A percentile compares a stretch with the other conserved stretches of the same genome.
phyloP scores from a whole-genome alignment of 2,797 vertebrate species.

The Ispidina picta region DNA sequence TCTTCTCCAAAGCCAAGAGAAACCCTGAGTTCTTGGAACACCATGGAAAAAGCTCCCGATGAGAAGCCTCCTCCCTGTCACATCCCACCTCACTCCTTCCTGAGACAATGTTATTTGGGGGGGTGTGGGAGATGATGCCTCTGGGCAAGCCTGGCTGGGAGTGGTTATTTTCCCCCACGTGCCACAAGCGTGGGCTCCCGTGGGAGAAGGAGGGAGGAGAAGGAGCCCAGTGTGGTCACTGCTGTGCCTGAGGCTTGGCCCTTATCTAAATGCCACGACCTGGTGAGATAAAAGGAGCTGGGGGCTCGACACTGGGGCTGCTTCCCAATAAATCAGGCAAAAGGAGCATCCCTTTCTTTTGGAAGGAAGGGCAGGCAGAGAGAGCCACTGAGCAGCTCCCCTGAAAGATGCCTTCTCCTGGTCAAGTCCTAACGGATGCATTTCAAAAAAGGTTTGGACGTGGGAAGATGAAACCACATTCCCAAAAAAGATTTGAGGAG shows the following conservation, averaged over 20 bases:
- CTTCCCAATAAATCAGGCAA: neutral
- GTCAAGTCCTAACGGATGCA: neutral
- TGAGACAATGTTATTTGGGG: neutral
- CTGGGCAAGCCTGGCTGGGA: neutral
- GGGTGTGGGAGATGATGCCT: neutral
- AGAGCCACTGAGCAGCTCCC: neutral
- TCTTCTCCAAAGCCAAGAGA: neutral
- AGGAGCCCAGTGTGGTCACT: neutral
- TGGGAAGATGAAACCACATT: constrained; percentile 49
- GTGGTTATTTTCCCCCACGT: accelerated
- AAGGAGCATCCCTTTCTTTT: neutral
- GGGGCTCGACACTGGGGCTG: neutral
- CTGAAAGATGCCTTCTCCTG: neutral
- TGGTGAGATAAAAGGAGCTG: neutral
- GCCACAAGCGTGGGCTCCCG: neutral
- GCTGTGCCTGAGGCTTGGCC: neutral
- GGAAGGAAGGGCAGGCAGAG: neutral
- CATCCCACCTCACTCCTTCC: neutral
- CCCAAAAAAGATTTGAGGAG: constrained; percentile 12
- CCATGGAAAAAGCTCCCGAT: neutral
- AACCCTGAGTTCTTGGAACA: neutral
- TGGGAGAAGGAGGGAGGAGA: neutral
- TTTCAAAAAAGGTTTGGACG: constrained; percentile 29
- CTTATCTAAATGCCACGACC: neutral
- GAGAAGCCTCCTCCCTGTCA: neutral